Evolutionary conservation across 92 coral and sea anemone genomes (phyloP).

Genomic region (Heliopora coerulea): DNA sequence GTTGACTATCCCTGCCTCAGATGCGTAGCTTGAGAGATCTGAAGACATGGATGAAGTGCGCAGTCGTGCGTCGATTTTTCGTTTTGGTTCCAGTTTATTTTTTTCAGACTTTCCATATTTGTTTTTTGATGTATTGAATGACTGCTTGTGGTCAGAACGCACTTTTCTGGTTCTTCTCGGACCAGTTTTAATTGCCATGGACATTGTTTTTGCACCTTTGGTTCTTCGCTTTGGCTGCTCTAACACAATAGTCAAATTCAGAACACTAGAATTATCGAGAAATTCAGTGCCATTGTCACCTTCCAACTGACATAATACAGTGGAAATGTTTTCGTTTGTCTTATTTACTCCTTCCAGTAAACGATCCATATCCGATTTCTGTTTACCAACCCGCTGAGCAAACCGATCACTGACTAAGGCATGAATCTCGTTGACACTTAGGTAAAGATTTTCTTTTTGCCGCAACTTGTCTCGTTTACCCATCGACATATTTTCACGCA

Average conservation of each 20-base stretch:
- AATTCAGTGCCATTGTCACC: not conserved
- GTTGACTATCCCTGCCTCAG: not conserved
- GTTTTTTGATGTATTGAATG: not conserved
- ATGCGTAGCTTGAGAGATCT: not conserved
- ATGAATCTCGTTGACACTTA: conserved; percentile 17
- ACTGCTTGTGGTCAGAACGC: not conserved
- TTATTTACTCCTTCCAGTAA: conserved; percentile 19
- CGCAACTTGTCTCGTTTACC: conserved; percentile 30
- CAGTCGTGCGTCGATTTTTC: not conserved
- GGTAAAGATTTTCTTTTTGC: conserved; percentile 9
- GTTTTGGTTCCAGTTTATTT: too few species aligned
- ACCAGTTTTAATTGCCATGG: not conserved
- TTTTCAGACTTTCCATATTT: not conserved
- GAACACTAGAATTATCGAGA: not conserved
- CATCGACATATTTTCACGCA: conserved; percentile 1
- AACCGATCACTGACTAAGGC: conserved; percentile 10
- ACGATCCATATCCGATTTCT: conserved; percentile 28
- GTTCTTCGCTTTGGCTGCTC: not conserved
- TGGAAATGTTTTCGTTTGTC: conserved; percentile 1
- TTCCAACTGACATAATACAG: not conserved
- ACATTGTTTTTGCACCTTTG: not conserved
- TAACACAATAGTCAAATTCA: conserved; percentile 26
- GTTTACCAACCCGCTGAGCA: conserved; percentile 11
- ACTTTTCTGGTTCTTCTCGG: not conserved
- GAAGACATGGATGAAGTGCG: too few species aligned